phyloP scores from a whole-genome alignment of 2,888 invertebrate species.

The Eupithecia subumbrata region DNA sequence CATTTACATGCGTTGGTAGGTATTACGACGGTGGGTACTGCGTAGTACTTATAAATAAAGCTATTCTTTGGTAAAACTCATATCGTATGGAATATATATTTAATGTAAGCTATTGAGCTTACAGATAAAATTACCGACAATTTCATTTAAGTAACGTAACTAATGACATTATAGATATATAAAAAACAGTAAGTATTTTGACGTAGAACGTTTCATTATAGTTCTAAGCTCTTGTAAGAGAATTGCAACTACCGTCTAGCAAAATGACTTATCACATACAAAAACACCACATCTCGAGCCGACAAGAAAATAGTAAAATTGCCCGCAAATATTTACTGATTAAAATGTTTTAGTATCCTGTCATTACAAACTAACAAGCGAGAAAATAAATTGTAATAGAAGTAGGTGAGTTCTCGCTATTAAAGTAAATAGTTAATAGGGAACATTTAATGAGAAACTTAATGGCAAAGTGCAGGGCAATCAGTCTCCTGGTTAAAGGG shows the following conservation, averaged over 20 bases:
- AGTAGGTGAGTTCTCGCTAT: constrained; percentile 34
- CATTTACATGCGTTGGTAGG: too few relatives aligned
- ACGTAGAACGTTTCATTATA: not conserved
- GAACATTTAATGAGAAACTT: constrained; percentile 17
- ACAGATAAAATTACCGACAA: too few relatives aligned
- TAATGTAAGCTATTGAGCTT: too few relatives aligned
- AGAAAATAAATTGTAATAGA: constrained; percentile 40
- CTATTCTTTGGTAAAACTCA: too few relatives aligned
- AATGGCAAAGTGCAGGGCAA: constrained; percentile 14
- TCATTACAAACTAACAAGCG: constrained; percentile 40
- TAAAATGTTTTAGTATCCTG: constrained; percentile 40
- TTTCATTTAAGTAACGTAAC: too few relatives aligned
- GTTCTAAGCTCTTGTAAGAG: not conserved
- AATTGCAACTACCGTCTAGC: not conserved
- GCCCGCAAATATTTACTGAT: constrained; percentile 35
- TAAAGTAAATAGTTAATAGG: constrained; percentile 23
- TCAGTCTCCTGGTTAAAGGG: not conserved
- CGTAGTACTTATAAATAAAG: too few relatives aligned
- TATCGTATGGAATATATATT: too few relatives aligned
- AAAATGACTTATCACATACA: not conserved
- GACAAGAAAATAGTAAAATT: constrained; percentile 33
- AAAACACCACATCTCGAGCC: not conserved
- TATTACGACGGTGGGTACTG: too few relatives aligned
- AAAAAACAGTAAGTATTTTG: not conserved
- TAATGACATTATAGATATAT: not conserved